Conservation (phyloP, 2,888 invertebrate genomes). For the Amitus sp. region DNA sequence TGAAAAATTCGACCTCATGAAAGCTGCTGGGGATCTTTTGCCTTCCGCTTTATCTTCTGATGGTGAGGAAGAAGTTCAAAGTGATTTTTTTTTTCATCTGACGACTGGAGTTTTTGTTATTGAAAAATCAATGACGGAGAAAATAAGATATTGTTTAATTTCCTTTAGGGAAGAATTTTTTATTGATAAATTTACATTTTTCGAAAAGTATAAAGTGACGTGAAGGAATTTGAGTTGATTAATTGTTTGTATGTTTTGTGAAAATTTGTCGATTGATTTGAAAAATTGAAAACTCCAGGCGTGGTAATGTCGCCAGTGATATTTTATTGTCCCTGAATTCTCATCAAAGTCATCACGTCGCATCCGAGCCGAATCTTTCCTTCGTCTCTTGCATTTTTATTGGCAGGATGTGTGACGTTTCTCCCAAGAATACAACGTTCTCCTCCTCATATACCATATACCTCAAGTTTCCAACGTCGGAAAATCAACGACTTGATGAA, state of each 20-base stretch:
- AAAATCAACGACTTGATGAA: too few relatives aligned
- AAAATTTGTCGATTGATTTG: too few relatives aligned
- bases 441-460: slow-evolving; percentile 14
- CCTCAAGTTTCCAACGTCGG: slow-evolving; percentile 8
- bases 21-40: slow-evolving; percentile 80
- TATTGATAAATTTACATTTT: too few relatives aligned
- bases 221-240: too few relatives aligned
- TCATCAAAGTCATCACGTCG: slow-evolving; percentile 10
- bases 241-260: too few relatives aligned
- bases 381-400: slow-evolving; percentile 49
- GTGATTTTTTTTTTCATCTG: slow-evolving; percentile 8
- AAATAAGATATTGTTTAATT: too few relatives aligned
- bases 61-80: too few relatives aligned
- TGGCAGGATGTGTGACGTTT: slow-evolving; percentile 42
- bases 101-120: too few relatives aligned
- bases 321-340: slow-evolving; percentile 35
- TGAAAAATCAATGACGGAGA: too few relatives aligned
- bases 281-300: slow-evolving; percentile 19
- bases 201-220: too few relatives aligned
- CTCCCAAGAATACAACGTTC: slow-evolving; percentile 25
- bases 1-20: slow-evolving; percentile 88
- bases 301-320: slow-evolving; percentile 22
- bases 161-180: not conserved
- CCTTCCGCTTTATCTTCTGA: slow-evolving; percentile 72
- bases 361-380: slow-evolving; percentile 12